Percentiles rank a stretch among this genome's conserved stretches.
phyloP scores from a whole-genome alignment of 2,113 vertebrate species.

The Argyrosomus japonicus region DNA sequence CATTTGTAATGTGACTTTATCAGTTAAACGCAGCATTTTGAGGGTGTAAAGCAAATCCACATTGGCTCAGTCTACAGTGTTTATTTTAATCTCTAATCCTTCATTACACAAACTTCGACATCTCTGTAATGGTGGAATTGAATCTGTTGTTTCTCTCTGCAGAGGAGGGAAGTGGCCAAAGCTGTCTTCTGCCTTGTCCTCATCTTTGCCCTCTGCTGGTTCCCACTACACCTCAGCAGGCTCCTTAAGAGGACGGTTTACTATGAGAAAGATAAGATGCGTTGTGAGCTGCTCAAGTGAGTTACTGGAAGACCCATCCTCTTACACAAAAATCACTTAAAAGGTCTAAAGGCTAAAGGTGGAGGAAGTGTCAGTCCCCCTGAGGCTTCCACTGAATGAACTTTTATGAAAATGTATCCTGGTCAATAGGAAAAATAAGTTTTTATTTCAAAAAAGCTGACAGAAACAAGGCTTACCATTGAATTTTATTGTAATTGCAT shows the following conservation, averaged over 20 bases:
- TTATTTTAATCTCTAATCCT: background rate
- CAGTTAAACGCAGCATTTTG: background rate
- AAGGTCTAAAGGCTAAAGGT: background rate
- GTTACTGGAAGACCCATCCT: constrained; percentile 20
- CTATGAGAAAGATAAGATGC: constrained; percentile 75
- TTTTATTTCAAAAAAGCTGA: too few relatives aligned
- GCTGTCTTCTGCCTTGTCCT: constrained; percentile 97
- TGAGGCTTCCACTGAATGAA: background rate
- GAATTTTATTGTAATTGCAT: background rate
- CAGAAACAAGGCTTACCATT: background rate
- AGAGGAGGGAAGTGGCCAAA: constrained; percentile 98
- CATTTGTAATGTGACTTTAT: background rate
- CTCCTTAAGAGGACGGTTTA: constrained; percentile 93
- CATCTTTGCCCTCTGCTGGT: constrained; percentile 98
- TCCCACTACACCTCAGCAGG: constrained; percentile 94
- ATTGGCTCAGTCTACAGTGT: background rate
- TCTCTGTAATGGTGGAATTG: background rate
- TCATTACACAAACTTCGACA: background rate
- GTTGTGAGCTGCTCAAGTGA: constrained; percentile 95
- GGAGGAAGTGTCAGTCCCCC: background rate
- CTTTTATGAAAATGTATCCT: too few relatives aligned
- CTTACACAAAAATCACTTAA: background rate
- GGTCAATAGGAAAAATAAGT: too few relatives aligned
- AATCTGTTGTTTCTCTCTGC: constrained; percentile 40
- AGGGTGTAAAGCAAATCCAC: background rate